A percentile compares a stretch with the other conserved stretches of the same genome.
Conservation (phyloP, 2,797 vertebrate species). For the Furcifer pardalis region DNA sequence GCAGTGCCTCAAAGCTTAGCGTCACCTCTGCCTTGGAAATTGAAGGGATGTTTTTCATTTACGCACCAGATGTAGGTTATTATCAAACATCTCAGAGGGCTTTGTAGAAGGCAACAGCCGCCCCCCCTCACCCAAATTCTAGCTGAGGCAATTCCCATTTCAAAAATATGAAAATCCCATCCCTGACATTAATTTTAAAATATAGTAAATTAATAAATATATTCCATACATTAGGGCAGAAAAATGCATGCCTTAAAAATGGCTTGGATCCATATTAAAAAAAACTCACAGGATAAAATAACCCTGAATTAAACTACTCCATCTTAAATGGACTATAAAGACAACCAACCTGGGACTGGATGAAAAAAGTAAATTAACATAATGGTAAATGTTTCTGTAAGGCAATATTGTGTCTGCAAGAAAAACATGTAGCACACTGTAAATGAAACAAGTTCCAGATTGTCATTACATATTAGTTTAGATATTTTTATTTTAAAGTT, state of each 20-base stretch:
- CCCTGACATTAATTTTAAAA: background rate
- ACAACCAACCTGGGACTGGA: background rate
- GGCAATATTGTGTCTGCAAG: conserved; percentile 27
- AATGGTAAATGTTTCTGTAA: conserved; percentile 21
- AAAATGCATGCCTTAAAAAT: background rate
- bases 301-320: background rate
- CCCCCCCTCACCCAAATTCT: too few species aligned
- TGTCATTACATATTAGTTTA: conserved; percentile 33
- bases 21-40: too few species aligned
- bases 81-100: too few species aligned
- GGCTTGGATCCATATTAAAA: background rate
- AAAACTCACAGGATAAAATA: background rate
- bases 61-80: too few species aligned
- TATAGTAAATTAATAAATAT: background rate
- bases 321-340: conserved; percentile 7
- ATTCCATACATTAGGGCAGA: background rate
- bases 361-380: background rate
- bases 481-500: conserved; percentile 22
- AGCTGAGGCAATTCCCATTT: too few species aligned
- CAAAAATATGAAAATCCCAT: too few species aligned
- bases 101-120: too few species aligned
- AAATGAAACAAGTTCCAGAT: conserved; percentile 57
- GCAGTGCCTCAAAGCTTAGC: too few species aligned
- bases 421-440: background rate
- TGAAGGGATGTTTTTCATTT: too few species aligned